Percentiles rank a stretch among this genome's conserved stretches.
These are phyloP conservation scores for Poeciliopsis occidentalis DNA, from an alignment of 2,113 vertebrate genomes.

Conservation along the genomic window DNA sequence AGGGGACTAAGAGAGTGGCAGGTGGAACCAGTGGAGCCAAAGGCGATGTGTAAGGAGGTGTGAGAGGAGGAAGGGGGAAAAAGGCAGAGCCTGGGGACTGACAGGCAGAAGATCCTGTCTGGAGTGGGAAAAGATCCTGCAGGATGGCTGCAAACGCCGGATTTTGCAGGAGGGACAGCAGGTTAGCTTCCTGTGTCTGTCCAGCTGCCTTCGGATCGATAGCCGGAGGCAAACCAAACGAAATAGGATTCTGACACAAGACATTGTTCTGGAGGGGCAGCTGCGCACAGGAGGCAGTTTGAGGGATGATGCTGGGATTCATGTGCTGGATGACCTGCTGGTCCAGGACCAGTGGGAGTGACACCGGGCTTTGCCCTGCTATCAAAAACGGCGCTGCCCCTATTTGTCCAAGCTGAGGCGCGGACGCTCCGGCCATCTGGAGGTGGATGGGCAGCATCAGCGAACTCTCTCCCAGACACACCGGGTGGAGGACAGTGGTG, in stretches of 20 bases:
- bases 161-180: constrained; percentile 89
- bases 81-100: constrained; percentile 79
- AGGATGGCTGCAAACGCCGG: constrained; percentile 90
- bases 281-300: constrained; percentile 77
- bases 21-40: constrained; percentile 91
- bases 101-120: constrained; percentile 80
- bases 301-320: constrained; percentile 87
- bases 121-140: constrained; percentile 91
- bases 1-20: constrained; percentile 92
- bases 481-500: constrained; percentile 91
- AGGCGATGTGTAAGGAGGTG: constrained; percentile 86
- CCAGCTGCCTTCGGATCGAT: constrained; percentile 85
- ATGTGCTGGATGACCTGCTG: constrained; percentile 96
- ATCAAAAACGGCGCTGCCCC: constrained; percentile 88
- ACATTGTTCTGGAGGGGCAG: constrained; percentile 84
- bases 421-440: constrained; percentile 87
- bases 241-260: constrained; percentile 81
- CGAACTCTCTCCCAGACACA: constrained; percentile 93
- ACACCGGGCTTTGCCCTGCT: constrained; percentile 89
- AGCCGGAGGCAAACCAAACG: constrained; percentile 75
- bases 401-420: constrained; percentile 84
- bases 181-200: constrained; percentile 83
- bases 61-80: constrained; percentile 79
- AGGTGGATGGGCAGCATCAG: constrained; percentile 94
- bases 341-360: constrained; percentile 91